A percentile compares a stretch with the other conserved stretches of the same genome.
phyloP scores from a whole-genome alignment of 2,888 invertebrate genomes.

The Lepidocyrtoides sp. region DNA sequence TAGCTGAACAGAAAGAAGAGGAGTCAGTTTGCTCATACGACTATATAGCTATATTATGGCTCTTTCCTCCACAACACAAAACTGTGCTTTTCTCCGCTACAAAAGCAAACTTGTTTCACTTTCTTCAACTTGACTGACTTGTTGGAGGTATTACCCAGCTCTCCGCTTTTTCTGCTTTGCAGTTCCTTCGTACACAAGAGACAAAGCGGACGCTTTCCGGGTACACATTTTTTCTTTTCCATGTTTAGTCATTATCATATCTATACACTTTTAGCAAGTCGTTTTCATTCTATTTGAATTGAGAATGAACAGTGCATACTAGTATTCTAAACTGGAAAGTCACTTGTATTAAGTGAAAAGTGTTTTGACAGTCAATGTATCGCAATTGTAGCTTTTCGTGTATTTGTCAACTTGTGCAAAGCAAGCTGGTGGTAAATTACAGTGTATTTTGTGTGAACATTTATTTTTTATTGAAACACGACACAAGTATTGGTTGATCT shows the following conservation, averaged over 20 bases:
- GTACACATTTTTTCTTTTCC: background rate
- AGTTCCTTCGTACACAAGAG: slow-evolving; percentile 70
- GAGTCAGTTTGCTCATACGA: slow-evolving; percentile 37
- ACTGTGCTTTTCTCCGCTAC: slow-evolving; percentile 23
- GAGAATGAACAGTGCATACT: background rate
- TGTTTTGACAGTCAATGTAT: slow-evolving; percentile 37
- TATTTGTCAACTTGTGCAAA: background rate
- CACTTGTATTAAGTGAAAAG: background rate
- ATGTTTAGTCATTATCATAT: slow-evolving; percentile 31
- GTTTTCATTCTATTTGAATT: background rate
- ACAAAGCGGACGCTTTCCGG: slow-evolving; percentile 63
- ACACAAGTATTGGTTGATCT: background rate
- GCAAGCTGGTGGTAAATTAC: background rate
- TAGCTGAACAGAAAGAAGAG: background rate
- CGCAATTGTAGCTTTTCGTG: slow-evolving; percentile 6
- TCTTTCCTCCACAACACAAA: background rate
- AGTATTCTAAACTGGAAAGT: background rate
- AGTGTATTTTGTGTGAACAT: background rate
- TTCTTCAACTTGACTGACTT: slow-evolving; percentile 69
- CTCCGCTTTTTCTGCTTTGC: slow-evolving; percentile 59
- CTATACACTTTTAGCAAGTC: background rate
- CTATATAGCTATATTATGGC: background rate
- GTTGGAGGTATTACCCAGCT: slow-evolving; percentile 66
- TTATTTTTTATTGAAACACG: background rate
- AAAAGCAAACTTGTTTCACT: slow-evolving; percentile 66